phyloP scores from a whole-genome alignment of 2,888 invertebrate genomes.

The Empis stercorea region DNA sequence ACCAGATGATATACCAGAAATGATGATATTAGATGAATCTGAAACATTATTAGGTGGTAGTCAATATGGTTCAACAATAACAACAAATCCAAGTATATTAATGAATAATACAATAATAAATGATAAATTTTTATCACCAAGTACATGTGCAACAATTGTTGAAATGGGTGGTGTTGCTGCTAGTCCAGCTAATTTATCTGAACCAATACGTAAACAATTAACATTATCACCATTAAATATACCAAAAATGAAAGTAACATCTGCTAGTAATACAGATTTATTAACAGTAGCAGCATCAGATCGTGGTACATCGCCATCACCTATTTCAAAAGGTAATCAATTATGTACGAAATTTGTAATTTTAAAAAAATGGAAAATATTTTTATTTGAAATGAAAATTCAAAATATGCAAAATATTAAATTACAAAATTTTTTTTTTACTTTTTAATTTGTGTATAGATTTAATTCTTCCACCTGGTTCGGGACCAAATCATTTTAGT shows the following conservation, averaged over 20 bases:
- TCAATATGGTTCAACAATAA: neutral
- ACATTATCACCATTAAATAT: conserved; percentile 6
- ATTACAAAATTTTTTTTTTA: too few species aligned
- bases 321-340: conserved; percentile 8
- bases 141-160: conserved; percentile 25
- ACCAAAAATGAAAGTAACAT: conserved; percentile 3
- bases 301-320: conserved; percentile 2
- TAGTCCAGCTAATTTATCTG: conserved; percentile 17
- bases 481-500: conserved; percentile 39
- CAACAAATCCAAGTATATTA: conserved; percentile 6
- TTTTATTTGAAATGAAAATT: too few species aligned
- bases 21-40: conserved; percentile 13
- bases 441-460: neutral
- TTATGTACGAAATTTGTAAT: too few species aligned
- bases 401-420: too few species aligned
- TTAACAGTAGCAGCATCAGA: neutral
- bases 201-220: conserved; percentile 11
- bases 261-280: neutral
- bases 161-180: conserved; percentile 33
- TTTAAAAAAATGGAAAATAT: too few species aligned
- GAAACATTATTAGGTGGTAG: conserved; percentile 12
- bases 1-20: conserved; percentile 9
- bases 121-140: conserved; percentile 11
- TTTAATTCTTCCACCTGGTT: conserved; percentile 9
- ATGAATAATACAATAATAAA: conserved; percentile 5